Conservation (phyloP, 1,140 invertebrate species). For the Magallana gigas region DNA sequence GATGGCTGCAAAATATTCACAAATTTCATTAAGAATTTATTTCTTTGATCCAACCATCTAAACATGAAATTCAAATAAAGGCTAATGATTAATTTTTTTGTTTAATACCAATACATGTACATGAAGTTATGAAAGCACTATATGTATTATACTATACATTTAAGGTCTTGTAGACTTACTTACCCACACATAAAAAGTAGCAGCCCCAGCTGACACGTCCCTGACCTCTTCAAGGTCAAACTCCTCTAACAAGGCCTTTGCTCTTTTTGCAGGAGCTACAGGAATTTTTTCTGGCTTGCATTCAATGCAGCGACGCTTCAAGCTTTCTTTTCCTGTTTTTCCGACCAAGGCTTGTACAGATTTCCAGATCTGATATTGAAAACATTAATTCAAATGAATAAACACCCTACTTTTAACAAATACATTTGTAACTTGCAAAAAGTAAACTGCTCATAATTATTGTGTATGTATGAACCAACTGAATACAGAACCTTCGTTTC, state of each 20-base stretch:
- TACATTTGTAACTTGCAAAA: background rate
- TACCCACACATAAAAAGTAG: conserved; percentile 78
- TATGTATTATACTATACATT: too few relatives aligned
- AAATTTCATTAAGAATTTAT: too few relatives aligned
- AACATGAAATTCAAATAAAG: too few relatives aligned
- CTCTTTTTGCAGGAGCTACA: conserved; percentile 62
- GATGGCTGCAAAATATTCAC: too few relatives aligned
- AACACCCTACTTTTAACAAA: background rate
- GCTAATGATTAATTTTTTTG: too few relatives aligned
- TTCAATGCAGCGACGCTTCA: conserved; percentile 75
- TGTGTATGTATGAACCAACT: background rate
- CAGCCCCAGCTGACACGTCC: conserved; percentile 78
- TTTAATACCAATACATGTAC: too few relatives aligned
- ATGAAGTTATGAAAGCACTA: too few relatives aligned
- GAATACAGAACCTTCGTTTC: conserved; percentile 73
- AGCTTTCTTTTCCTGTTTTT: conserved; percentile 77
- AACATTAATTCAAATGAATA: background rate
- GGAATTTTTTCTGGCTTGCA: conserved; percentile 68
- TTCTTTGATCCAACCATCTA: too few relatives aligned
- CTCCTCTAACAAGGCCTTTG: conserved; percentile 68
- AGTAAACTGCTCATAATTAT: background rate
- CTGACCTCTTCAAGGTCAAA: conserved; percentile 76
- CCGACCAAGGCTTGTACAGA: conserved; percentile 76
- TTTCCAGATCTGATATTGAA: conserved; percentile 72
- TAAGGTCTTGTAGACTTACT: conserved; percentile 37